These are phyloP conservation scores for Drosophila percnosoma DNA, from an alignment of 2,888 invertebrate species.

Conservation along the genomic window DNA sequence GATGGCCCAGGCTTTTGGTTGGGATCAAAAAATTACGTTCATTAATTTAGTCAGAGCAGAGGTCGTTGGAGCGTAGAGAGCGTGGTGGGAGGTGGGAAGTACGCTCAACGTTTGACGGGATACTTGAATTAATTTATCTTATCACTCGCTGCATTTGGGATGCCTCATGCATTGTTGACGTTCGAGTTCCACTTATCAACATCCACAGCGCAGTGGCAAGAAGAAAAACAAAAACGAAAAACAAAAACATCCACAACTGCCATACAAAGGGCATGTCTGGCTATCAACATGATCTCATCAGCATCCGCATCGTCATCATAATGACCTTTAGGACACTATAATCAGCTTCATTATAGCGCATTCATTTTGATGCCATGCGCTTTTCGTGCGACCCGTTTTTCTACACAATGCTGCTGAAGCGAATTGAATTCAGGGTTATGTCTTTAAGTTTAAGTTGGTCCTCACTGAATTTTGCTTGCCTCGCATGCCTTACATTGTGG, in stretches of 20 bases:
- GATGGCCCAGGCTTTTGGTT: constrained; percentile 23
- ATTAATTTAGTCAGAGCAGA: constrained; percentile 49
- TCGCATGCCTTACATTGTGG: constrained; percentile 55
- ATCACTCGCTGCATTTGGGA: constrained; percentile 55
- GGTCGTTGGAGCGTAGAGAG: background rate
- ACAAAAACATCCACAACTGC: constrained; percentile 17
- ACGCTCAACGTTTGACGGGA: constrained; percentile 17
- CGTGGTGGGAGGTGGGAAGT: background rate
- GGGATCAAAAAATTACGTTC: constrained; percentile 56
- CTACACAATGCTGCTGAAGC: constrained; percentile 56
- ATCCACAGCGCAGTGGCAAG: constrained; percentile 33
- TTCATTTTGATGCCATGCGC: constrained; percentile 66
- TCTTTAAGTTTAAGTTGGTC: constrained; percentile 57
- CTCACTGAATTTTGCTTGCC: constrained; percentile 4
- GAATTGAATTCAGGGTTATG: constrained; percentile 59
- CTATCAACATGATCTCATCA: constrained; percentile 44
- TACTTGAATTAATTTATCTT: constrained; percentile 79
- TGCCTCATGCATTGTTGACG: constrained; percentile 73
- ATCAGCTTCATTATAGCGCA: constrained; percentile 63
- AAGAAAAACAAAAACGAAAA: constrained; percentile 11
- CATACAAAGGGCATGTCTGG: constrained; percentile 20
- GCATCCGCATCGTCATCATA: constrained; percentile 14
- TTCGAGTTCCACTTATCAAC: constrained; percentile 74
- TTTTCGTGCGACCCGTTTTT: constrained; percentile 68
- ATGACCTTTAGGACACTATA: constrained; percentile 29